A percentile compares a stretch with the other conserved stretches of the same genome.
Conservation (phyloP, 2,113 vertebrate genomes). For the Hirundichthys speculiger region DNA sequence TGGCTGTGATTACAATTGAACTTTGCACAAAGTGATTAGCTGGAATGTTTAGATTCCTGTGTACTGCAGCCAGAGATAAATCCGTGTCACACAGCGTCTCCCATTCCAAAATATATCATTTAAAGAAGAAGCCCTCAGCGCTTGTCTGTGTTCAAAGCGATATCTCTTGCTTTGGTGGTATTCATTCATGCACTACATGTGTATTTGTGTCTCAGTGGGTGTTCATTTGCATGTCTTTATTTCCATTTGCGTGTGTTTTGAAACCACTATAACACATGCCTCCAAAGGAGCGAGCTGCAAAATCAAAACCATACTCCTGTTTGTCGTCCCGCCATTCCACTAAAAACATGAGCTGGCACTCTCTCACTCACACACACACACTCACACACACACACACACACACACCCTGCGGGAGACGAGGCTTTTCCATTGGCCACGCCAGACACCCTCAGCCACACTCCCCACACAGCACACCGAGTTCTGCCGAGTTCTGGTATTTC, state of each 20-base stretch:
- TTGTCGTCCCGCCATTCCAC: slow-evolving; percentile 45
- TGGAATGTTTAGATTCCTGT: slow-evolving; percentile 77
- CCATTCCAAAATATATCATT: slow-evolving; percentile 1
- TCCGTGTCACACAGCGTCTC: slow-evolving; percentile 49
- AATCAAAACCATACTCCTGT: slow-evolving; percentile 62
- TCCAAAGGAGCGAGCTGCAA: slow-evolving; percentile 35
- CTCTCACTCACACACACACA: slow-evolving; percentile 24
- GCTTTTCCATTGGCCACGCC: slow-evolving; percentile 66
- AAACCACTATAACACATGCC: slow-evolving; percentile 32
- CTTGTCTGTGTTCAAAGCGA: too few species aligned
- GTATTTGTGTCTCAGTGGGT: neutral
- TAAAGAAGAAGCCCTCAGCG: too few species aligned
- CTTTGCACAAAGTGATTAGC: slow-evolving; percentile 79
- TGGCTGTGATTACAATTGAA: slow-evolving; percentile 75
- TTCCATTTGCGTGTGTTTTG: slow-evolving; percentile 32
- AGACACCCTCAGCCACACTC: slow-evolving; percentile 56
- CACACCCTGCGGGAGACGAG: slow-evolving; percentile 42
- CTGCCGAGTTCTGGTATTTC: slow-evolving; percentile 67
- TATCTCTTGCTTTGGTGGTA: neutral
- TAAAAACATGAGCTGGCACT: slow-evolving; percentile 57
- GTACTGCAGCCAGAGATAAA: slow-evolving; percentile 64
- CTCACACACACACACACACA: slow-evolving; percentile 26
- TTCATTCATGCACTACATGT: slow-evolving; percentile 10
- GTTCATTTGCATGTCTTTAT: slow-evolving; percentile 18
- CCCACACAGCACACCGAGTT: slow-evolving; percentile 59